These are phyloP conservation scores for Ennomos quercinarius DNA, from an alignment of 2,888 invertebrate genomes.

Conservation along the genomic window DNA sequence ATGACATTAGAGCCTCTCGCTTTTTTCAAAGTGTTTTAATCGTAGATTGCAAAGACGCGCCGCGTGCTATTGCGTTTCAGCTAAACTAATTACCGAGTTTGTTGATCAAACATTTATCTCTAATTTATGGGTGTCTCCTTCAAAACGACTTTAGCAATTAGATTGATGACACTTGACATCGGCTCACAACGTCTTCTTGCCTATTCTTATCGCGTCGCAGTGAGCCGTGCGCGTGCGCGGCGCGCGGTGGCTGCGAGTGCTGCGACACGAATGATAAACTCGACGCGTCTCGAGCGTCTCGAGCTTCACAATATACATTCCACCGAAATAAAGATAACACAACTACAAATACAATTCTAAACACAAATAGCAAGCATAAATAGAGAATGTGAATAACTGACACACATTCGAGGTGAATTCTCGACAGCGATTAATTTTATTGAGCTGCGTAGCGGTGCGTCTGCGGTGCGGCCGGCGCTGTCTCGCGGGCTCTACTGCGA, in stretches of 20 bases:
- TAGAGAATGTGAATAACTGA: slow-evolving; percentile 69
- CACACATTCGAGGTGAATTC: slow-evolving; percentile 58
- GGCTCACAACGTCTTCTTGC: not conserved
- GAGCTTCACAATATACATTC: slow-evolving; percentile 4
- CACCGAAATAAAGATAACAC: slow-evolving; percentile 41
- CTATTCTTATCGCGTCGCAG: not conserved
- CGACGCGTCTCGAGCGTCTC: not conserved
- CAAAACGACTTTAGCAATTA: slow-evolving; percentile 56
- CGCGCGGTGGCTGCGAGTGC: slow-evolving; percentile 7
- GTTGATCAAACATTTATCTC: slow-evolving; percentile 46
- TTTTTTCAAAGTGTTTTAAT: too few species aligned
- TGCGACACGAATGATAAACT: not conserved
- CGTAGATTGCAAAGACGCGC: too few species aligned
- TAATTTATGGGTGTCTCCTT: slow-evolving; percentile 53
- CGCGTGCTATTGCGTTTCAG: too few species aligned
- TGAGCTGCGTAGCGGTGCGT: slow-evolving; percentile 47
- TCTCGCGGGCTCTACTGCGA: slow-evolving; percentile 12
- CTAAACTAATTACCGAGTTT: not conserved
- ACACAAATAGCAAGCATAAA: slow-evolving; percentile 66
- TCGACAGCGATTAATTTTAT: slow-evolving; percentile 44
- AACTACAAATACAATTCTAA: slow-evolving; percentile 60
- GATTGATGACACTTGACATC: slow-evolving; percentile 46
- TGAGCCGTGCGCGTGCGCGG: slow-evolving; percentile 1
- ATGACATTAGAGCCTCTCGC: too few species aligned
- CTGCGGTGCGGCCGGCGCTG: slow-evolving; percentile 25